Conservation (phyloP, 2,113 vertebrate species). For the Odontesthes bonariensis region DNA sequence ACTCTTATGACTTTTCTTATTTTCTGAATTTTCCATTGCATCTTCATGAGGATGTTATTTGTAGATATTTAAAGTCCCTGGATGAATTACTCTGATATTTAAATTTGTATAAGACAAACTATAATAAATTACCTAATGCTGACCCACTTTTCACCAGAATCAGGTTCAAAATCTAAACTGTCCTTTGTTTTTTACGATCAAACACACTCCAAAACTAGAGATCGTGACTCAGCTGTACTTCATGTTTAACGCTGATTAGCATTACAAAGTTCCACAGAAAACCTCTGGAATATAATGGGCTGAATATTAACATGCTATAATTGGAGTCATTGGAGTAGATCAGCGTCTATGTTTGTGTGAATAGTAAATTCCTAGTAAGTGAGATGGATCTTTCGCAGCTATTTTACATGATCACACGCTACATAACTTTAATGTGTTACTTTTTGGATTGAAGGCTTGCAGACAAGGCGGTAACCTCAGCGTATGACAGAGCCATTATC, state of each 20-base stretch:
- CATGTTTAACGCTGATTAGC: background rate
- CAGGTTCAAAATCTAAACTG: background rate
- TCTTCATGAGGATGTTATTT: too few relatives aligned
- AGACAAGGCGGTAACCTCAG: background rate
- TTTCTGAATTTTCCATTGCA: too few relatives aligned
- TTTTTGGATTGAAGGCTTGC: slow-evolving; percentile 3
- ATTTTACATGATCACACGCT: slow-evolving; percentile 23
- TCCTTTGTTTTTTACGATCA: background rate
- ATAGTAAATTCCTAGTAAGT: background rate
- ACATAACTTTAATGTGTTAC: slow-evolving; percentile 27
- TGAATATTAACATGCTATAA: background rate
- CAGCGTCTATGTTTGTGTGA: background rate
- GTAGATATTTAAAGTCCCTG: too few relatives aligned
- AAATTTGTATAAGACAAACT: too few relatives aligned
- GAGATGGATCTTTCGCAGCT: slow-evolving; percentile 10
- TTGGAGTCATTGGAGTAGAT: too few relatives aligned
- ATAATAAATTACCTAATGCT: too few relatives aligned
- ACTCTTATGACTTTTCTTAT: too few relatives aligned
- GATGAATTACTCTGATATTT: too few relatives aligned
- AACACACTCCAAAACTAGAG: background rate
- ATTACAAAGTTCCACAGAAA: background rate
- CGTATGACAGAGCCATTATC: slow-evolving; percentile 41
- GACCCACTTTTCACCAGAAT: too few relatives aligned
- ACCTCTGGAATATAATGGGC: too few relatives aligned
- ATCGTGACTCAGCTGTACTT: background rate